Evolutionary conservation across 1,140 invertebrate genomes (phyloP), one percentile per base, ranked within the genome.

Genomic region (Aleiodes sp.): DNA sequence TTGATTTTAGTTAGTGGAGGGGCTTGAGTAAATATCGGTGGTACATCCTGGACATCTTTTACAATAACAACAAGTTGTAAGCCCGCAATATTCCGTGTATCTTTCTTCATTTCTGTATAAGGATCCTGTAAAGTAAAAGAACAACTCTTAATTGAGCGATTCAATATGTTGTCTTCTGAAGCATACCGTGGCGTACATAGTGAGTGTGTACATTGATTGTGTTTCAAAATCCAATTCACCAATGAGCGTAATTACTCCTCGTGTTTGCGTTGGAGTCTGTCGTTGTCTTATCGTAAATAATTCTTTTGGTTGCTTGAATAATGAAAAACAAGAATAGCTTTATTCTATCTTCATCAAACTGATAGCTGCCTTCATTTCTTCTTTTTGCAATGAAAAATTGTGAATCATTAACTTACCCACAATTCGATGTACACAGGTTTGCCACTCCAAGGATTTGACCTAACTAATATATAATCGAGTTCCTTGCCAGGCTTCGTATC

Each of bases 21-120:
- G 10, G 93, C 92, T 56, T 91, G 78, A 1, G 92, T 93, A 80
- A 96, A 96, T 46, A 95, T 89, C 1, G 95, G 95, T 2, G 94
- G 92, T 60, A 93, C 93, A 76, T 96, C 94, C 79, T 96, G 94
- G 0, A 94, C 91, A 80, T 96, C 94, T 77, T 92, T 88, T 0
- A 96, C 93, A 2, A 94, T 90, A 0, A 96, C 91, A 2, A 94
- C 90, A 2, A 96, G 86, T 78, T 93, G 90, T 68, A 95, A 85
- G 12, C 91, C 92, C 0, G 93, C 93, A 56, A 96, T 94, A 80
- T 96, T 96, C 52, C 94, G 87, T 0, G 92, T 94, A 75, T 96
- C 94, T 70, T 92, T 91, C 24, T 88, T 90, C 28, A 91, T 86
- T 75, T 95, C 92, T 0, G 93, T 93, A 79, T 93, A 96, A 8